Conservation (phyloP, 2,113 vertebrate genomes). For the Phyllostomus hastatus region DNA sequence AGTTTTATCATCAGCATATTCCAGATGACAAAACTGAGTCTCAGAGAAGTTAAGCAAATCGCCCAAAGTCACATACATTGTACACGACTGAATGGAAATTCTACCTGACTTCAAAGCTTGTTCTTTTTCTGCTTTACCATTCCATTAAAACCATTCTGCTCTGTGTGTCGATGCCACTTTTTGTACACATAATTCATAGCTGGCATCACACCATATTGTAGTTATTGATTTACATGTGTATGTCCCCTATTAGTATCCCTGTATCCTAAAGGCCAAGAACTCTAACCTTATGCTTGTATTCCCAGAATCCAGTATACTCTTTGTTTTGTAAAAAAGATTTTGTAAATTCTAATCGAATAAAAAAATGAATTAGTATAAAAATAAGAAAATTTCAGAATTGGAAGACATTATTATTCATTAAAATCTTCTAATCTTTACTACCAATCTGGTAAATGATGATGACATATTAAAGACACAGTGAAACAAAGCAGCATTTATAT, state of each 20-base stretch:
- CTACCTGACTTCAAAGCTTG: neutral
- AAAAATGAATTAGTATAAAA: neutral
- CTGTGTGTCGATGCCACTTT: neutral
- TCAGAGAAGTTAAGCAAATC: neutral
- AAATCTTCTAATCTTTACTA: neutral
- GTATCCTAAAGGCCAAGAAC: neutral
- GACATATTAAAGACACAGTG: neutral
- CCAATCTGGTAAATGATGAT: neutral
- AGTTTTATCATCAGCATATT: neutral
- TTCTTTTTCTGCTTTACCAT: neutral
- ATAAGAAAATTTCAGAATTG: neutral
- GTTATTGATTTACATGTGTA: neutral
- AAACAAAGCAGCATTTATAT: neutral
- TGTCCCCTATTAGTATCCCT: too few species aligned
- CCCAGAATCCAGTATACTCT: neutral
- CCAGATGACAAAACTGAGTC: neutral
- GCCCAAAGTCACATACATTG: neutral
- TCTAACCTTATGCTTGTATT: neutral
- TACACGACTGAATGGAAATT: neutral
- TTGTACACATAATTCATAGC: neutral
- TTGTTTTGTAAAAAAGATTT: neutral
- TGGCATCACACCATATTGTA: neutral
- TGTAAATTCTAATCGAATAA: neutral
- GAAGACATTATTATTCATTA: neutral
- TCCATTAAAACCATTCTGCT: neutral